These are phyloP conservation scores for Labeo rohita DNA, from an alignment of 2,113 vertebrate genomes.

Conservation along the genomic window DNA sequence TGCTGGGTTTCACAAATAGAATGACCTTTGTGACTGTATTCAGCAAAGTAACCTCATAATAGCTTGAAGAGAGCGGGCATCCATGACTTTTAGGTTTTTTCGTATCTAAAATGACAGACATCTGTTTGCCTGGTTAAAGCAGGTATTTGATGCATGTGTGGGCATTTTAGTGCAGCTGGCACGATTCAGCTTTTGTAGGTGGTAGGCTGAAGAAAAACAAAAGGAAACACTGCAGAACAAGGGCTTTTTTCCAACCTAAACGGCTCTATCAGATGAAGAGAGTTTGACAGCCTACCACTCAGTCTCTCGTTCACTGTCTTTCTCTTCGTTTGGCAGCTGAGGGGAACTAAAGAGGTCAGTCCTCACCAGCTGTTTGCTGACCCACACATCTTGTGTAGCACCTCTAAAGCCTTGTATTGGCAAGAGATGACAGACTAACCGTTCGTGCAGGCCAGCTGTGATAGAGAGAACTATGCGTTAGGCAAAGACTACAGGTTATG, in stretches of 20 bases:
- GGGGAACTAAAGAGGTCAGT: slow-evolving; percentile 39
- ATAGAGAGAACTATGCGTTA: slow-evolving; percentile 48
- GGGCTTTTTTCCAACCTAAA: not conserved
- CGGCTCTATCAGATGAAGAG: not conserved
- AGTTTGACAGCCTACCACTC: not conserved
- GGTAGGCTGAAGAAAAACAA: slow-evolving; percentile 27
- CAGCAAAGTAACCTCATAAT: slow-evolving; percentile 16
- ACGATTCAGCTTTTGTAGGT: not conserved
- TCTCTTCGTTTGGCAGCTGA: slow-evolving; percentile 54
- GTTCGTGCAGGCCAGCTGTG: slow-evolving; percentile 59
- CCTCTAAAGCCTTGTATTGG: slow-evolving; percentile 48
- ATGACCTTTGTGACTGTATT: slow-evolving; percentile 37
- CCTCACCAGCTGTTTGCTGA: slow-evolving; percentile 69
- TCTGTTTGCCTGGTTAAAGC: slow-evolving; percentile 8
- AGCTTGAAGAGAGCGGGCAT: not conserved
- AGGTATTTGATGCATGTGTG: not conserved
- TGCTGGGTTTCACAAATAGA: slow-evolving; percentile 20
- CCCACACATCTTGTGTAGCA: slow-evolving; percentile 51
- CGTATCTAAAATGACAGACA: slow-evolving; percentile 23
- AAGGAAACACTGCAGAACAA: slow-evolving; percentile 10
- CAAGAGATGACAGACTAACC: slow-evolving; percentile 57
- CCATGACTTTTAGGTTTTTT: not conserved
- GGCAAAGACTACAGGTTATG: slow-evolving; percentile 55
- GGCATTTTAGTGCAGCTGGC: not conserved
- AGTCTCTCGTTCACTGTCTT: slow-evolving; percentile 2